Evolutionary conservation across 2,797 vertebrate genomes (phyloP), one percentile per base, ranked within the genome.

Genomic region (Danionella dracula): DNA sequence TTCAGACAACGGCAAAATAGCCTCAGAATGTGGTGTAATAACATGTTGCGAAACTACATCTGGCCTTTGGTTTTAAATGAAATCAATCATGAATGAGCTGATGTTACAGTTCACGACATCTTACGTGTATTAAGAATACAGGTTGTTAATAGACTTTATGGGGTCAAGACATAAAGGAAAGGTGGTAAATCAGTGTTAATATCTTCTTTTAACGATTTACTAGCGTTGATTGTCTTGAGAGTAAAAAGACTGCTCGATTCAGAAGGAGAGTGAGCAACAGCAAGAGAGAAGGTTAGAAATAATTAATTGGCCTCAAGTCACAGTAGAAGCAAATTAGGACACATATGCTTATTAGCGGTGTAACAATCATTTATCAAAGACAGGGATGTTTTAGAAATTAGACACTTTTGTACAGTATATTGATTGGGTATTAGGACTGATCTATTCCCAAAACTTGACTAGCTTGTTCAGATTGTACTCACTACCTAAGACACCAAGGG

Each of bases 321-420:
- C 10, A 49, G 58, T 27, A 27, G 21, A 27, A 9, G 32, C n/a
- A 12, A 61, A 37, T 31, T 29, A 38, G 56, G 40, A 59, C 41
- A 21, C 16, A 8, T 32, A 32, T 45, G 55, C 38, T 35, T 35
- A 38, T 27, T 49, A 11, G 59, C 59, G 23, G 35, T 11, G 15
- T 32, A 40, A 62, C 46, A 61, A 49, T 61, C 58, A 62, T 40
- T 21, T 62, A 13, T 8, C 35, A 31, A 27, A 38, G 6, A 38
- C 58, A 49, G 59, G 21, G 21, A 62, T 27, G 23, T 49, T 50
- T 61, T 40, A 50, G 15, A 40, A 6, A 46, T 15, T 45, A 21
- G 13, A 44, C 44, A 27, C 27, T 44, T 19, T 38, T 62, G 11
- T 50, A 29, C 32, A 38, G 32, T 42, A 42, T 57, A 4, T 19